Base-by-base conservation (phyloP, 53 echinoderm and acorn worm genomes). In the Apostichopus leukothele region DNA sequence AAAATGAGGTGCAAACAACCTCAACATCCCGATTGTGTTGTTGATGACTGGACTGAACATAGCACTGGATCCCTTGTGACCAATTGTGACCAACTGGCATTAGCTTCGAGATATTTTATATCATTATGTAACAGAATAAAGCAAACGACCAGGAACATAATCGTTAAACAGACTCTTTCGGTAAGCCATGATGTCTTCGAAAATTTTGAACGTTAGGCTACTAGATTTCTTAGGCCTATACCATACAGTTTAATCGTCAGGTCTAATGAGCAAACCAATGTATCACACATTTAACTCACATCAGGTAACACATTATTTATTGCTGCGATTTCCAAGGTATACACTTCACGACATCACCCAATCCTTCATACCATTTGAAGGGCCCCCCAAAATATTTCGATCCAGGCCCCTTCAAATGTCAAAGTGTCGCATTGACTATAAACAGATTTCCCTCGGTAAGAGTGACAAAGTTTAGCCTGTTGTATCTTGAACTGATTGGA, bases 381-480 rank as follows among this genome's bases (percentile, higher is more conserved):
- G 81, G 81, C 81, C 81, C 59, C 85, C 66, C 63, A 50, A 76
- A 76, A 52, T 16, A 85, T 85, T 83, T 83, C 83, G 55, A 83
- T 57, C 57, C 53, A 66, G 85, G 66, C 60, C 66, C 66, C 60
- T 85, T 21, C 7, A 85, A 85, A 85, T 85, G 85, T 67, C 85
- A 85, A 9, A 63, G 85, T 85, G 85, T 85, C 63, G 26, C 26
- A 67, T 67, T 66, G 85, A 85, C 85, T 85, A 22, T 50, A 25
- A 25, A 67, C 61, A 85, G 66, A 85, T 63, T 67, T 85, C 85
- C 67, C 67, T 51, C 6, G 85, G 9, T 16, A 85, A 85, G 85
- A 66, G 50, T 67, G 50, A 60, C 85, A 76, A 26, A 85, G 85
- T 21, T 21, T 81, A 25, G 54, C 59, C 59, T 22, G 55, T 81